Conservation (phyloP, 2,797 vertebrate genomes). For the Sparidentex hasta region DNA sequence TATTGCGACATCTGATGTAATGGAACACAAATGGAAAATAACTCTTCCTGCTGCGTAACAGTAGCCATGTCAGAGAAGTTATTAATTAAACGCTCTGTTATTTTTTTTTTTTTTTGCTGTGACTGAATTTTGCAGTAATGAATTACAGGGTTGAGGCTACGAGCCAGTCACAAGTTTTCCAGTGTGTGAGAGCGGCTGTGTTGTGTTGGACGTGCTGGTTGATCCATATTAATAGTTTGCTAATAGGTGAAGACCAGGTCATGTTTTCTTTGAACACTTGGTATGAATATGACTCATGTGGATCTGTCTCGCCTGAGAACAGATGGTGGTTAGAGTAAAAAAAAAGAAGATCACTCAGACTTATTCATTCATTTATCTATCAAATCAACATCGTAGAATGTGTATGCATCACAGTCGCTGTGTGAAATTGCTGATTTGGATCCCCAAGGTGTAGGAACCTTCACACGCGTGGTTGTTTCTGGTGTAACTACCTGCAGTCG, state of each 20-base stretch:
- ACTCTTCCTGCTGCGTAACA: not conserved
- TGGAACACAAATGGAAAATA: constrained; percentile 2
- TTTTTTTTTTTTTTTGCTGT: not conserved
- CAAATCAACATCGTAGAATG: too few relatives aligned
- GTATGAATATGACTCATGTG: not conserved
- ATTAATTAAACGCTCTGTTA: constrained; percentile 2
- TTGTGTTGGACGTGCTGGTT: not conserved
- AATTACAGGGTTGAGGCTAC: not conserved
- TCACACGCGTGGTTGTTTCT: constrained; percentile 15
- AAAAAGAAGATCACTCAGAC: not conserved
- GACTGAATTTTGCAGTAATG: not conserved
- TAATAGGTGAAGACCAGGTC: not conserved
- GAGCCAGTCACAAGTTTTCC: constrained; percentile 2
- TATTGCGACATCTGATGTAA: not conserved
- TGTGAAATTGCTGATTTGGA: not conserved
- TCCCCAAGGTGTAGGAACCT: not conserved
- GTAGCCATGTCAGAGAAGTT: not conserved
- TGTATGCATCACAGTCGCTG: not conserved
- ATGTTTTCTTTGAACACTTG: not conserved
- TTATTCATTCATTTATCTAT: not conserved
- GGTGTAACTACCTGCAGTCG: constrained; percentile 15
- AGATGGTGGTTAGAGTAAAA: not conserved
- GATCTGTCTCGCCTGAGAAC: not conserved
- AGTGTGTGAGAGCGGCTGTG: not conserved
- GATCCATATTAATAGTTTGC: not conserved